phyloP scores from a whole-genome alignment of 2,888 invertebrate species.

The Apoda limacodes region DNA sequence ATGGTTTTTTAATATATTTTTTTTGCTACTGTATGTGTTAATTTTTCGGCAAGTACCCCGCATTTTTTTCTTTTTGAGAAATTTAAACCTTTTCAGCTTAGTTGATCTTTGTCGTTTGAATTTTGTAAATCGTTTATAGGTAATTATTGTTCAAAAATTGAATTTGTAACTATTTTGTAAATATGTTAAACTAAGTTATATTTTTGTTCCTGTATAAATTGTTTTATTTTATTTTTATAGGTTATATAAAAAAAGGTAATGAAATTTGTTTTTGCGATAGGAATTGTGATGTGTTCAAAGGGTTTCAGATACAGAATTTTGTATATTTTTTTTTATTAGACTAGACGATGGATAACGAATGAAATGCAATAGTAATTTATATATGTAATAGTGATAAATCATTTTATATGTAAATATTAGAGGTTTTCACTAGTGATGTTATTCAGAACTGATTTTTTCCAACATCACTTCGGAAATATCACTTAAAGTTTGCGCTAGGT shows the following conservation, averaged over 20 bases:
- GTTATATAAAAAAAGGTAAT: slow-evolving; percentile 28
- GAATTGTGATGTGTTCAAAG: slow-evolving; percentile 65
- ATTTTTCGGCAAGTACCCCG: no score
- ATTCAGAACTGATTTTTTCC: slow-evolving; percentile 27
- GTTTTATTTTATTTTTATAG: slow-evolving; percentile 31
- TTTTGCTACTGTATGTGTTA: no score
- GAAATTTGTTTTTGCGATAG: slow-evolving; percentile 42
- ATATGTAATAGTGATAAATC: slow-evolving; percentile 56
- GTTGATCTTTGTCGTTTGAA: no score
- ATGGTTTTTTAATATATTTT: no score
- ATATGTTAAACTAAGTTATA: slow-evolving; percentile 57
- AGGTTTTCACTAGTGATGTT: slow-evolving; percentile 37
- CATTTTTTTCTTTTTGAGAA: no score
- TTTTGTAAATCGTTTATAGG: no score
- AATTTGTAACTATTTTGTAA: slow-evolving; percentile 46
- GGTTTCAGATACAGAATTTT: slow-evolving; percentile 40
- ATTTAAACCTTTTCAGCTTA: no score
- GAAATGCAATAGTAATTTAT: slow-evolving; percentile 70
- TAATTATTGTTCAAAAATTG: slow-evolving; percentile 51
- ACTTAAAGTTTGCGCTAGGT: no score
- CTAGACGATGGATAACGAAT: slow-evolving; percentile 55
- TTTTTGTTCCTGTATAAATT: slow-evolving; percentile 65
- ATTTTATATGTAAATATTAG: slow-evolving; percentile 58
- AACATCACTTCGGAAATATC: slow-evolving; percentile 28
- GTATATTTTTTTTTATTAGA: slow-evolving; percentile 48